phyloP scores from a whole-genome alignment of 2,113 vertebrate species.

The Sceloporus undulatus region DNA sequence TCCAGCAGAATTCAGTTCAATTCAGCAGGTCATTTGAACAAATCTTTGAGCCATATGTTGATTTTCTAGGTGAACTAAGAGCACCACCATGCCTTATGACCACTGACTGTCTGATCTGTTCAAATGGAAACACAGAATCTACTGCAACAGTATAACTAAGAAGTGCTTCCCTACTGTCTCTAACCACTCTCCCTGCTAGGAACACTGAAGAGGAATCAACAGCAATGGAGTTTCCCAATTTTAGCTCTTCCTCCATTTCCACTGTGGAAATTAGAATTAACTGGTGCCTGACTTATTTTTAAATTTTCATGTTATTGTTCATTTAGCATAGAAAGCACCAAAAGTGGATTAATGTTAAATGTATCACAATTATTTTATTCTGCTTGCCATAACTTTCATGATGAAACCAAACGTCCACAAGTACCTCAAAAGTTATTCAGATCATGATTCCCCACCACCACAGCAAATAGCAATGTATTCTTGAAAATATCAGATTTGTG shows the following conservation, averaged over 20 bases:
- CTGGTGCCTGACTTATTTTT: background rate
- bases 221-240: background rate
- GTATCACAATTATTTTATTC: background rate
- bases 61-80: background rate
- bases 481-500: constrained; percentile 16
- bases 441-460: background rate
- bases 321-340: background rate
- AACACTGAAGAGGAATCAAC: background rate
- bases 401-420: background rate
- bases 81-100: background rate
- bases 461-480: constrained; percentile 36
- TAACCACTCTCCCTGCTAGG: background rate
- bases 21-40: background rate
- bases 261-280: background rate
- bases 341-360: background rate
- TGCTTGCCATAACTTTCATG: background rate
- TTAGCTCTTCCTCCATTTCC: background rate
- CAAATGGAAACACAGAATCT: no score
- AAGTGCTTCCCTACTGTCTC: no score
- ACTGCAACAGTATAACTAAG: background rate
- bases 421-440: background rate
- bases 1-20: background rate
- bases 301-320: background rate
- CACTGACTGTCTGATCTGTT: background rate
- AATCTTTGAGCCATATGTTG: background rate